Evolutionary conservation across 1,140 invertebrate species (phyloP).

Genomic region (Cotesia chilonis): DNA sequence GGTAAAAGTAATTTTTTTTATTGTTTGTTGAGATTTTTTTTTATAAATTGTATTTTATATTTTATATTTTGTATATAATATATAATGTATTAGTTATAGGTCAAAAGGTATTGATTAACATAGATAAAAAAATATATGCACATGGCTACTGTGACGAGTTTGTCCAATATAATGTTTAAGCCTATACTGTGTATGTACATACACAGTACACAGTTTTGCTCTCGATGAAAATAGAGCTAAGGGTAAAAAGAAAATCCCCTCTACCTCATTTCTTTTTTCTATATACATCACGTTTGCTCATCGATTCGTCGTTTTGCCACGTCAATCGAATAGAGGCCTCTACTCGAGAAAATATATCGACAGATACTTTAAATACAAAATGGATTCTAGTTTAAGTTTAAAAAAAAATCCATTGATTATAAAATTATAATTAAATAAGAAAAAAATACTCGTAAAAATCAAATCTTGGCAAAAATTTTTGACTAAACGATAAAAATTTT

Average conservation of each 20-base stretch:
- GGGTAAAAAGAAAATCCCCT: conserved; percentile 20
- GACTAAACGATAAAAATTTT: too few species aligned
- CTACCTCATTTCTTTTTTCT: background rate
- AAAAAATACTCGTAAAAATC: too few species aligned
- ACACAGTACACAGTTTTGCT: conserved; percentile 14
- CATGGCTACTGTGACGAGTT: conserved; percentile 1
- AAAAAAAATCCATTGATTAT: too few species aligned
- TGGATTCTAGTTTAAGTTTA: background rate
- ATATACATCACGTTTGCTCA: background rate
- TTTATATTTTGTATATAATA: conserved; percentile 15
- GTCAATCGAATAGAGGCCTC: background rate
- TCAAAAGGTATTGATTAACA: conserved; percentile 39
- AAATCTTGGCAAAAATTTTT: too few species aligned
- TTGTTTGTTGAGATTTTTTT: background rate
- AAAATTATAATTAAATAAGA: too few species aligned
- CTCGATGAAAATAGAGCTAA: conserved; percentile 32
- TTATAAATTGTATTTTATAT: conserved; percentile 1
- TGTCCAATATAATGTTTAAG: conserved; percentile 28
- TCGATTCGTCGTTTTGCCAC: background rate
- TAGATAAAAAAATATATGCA: conserved; percentile 10
- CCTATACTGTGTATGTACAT: conserved; percentile 3
- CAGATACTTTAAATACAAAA: background rate
- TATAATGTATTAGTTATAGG: conserved; percentile 33
- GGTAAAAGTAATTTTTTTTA: background rate
- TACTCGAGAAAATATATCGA: conserved; percentile 7